phyloP scores from a whole-genome alignment of 37 sponge, comb jelly and placozoan genomes.

The Aplysina aerophoba region DNA sequence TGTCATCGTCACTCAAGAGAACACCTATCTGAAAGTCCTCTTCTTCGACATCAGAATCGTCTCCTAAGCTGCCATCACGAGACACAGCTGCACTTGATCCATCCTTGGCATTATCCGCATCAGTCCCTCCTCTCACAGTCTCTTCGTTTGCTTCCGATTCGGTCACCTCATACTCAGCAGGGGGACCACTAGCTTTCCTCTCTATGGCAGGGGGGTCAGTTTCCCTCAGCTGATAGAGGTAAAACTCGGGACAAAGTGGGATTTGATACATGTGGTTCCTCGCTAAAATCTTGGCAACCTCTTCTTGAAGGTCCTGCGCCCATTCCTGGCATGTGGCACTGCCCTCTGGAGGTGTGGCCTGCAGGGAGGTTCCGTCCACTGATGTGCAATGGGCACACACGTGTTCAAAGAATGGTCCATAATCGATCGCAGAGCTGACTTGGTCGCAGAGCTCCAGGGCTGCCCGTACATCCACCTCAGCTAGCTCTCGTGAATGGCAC shows the following conservation, averaged over 20 bases:
- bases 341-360: too few relatives aligned
- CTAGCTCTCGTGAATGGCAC: neutral
- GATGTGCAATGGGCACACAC: conserved; percentile 6
- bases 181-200: too few relatives aligned
- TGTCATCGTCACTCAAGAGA: neutral
- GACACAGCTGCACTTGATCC: neutral
- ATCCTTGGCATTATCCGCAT: neutral
- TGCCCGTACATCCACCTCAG: neutral
- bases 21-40: neutral
- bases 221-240: neutral
- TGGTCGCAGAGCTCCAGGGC: neutral
- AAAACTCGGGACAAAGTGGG: neutral
- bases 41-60: too few relatives aligned
- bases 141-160: neutral
- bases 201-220: neutral
- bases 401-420: neutral
- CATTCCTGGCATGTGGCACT: neutral
- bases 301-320: neutral
- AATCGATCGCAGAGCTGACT: neutral
- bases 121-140: neutral
- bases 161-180: too few relatives aligned
- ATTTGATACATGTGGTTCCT: neutral
- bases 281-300: neutral
- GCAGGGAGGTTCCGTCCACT: neutral
- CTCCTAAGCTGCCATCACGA: neutral